These are phyloP conservation scores for Protonibea diacanthus DNA, from an alignment of 2,797 vertebrate genomes.

Conservation along the genomic window DNA sequence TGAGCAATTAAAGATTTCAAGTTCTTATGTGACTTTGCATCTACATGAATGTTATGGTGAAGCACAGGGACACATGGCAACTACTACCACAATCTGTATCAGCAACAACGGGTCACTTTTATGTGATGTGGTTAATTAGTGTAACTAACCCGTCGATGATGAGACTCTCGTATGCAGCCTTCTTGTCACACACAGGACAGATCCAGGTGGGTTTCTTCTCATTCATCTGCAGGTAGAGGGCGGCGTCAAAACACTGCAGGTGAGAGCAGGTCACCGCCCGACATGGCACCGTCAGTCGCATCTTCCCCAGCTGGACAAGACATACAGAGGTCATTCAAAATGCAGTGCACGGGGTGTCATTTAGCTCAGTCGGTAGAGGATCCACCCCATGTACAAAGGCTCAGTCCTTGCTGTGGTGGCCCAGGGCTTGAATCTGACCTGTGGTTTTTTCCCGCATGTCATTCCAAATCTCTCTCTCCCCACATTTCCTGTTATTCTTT, in stretches of 20 bases:
- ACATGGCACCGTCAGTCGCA: slow-evolving; percentile 95
- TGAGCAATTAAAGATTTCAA: too few species aligned
- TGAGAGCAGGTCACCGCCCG: slow-evolving; percentile 96
- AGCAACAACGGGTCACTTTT: not conserved
- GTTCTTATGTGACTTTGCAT: too few species aligned
- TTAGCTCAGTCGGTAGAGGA: too few species aligned
- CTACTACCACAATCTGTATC: not conserved
- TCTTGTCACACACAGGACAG: slow-evolving; percentile 98
- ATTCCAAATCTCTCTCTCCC: too few species aligned
- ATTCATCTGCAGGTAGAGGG: slow-evolving; percentile 98
- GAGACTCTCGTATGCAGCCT: slow-evolving; percentile 94
- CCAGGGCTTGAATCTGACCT: too few species aligned
- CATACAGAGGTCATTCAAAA: not conserved
- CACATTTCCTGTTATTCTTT: too few species aligned
- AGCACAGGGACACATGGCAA: not conserved
- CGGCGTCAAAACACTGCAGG: slow-evolving; percentile 97
- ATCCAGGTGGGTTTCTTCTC: slow-evolving; percentile 99
- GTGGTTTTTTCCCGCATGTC: too few species aligned
- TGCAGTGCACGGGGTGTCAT: too few species aligned
- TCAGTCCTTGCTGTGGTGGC: too few species aligned
- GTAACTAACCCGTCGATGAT: slow-evolving; percentile 93
- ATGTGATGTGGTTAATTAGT: not conserved
- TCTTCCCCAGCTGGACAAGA: slow-evolving; percentile 92
- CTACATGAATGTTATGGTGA: not conserved
- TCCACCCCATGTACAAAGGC: too few species aligned